Evolutionary conservation across 2,888 invertebrate genomes (phyloP), one percentile per base, ranked within the genome.

Genomic region (Drosophila melanosoma): DNA sequence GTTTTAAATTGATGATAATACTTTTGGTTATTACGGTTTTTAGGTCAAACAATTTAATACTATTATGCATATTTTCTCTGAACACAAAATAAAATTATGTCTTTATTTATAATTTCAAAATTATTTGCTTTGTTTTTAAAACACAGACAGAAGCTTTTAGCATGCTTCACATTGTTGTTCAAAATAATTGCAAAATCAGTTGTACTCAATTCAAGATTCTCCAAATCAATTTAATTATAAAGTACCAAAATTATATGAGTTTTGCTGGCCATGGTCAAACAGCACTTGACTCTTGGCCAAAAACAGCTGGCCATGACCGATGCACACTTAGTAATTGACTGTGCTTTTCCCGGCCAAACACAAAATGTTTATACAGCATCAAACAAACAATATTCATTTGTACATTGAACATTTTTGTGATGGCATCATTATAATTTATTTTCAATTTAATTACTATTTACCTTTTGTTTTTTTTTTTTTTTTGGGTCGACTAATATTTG

Each of bases 281-380:
- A 75, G 64, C 72, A 74, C 76, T 84, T 87, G 85, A 78, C 84
- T 82, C 69, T 84, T 78, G 42, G 63, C 56, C 77, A 71, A 79
- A 76, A 62, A 35, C 26, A 23, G 17, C 51, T 64, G 81, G 61
- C 82, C 87, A 53, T 52, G 69, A 69, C 81, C 79, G 45, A 40
- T 42, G 52, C 59, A 20, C 32, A 20, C 36, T 12, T 17, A 26
- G 26, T 76, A 87, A 87, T 84, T 87, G 73, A 69, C 68, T 64
- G 48, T 56, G 58, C 53, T 68, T 60, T 54, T 32, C 49, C 73
- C 63, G 66, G 74, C 48, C 57, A 35, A 11, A 52, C 45, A 40
- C 35, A 52, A 48, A 51, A 42, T 53, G 35, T 40, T 11, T 40
- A 32, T 38, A 49, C 51, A 45, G 4, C n/a, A 42, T 11, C 10